Percentiles rank a stretch among this genome's conserved stretches.
These are phyloP conservation scores for Cotesia vestalis DNA, from an alignment of 1,140 invertebrate genomes.

Conservation along the genomic window DNA sequence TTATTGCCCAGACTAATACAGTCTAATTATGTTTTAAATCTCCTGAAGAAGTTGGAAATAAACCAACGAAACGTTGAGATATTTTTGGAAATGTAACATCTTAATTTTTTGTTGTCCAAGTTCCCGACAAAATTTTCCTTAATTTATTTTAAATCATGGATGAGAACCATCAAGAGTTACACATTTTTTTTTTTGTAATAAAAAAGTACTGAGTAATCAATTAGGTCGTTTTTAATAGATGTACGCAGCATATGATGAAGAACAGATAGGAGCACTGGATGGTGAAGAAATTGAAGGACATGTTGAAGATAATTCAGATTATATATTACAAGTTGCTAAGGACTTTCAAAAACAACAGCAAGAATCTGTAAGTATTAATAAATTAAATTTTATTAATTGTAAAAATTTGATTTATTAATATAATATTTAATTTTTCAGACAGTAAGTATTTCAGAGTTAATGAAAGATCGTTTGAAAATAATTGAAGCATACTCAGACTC, in stretches of 20 bases:
- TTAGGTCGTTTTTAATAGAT: slow-evolving; percentile 67
- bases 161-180: too few relatives aligned
- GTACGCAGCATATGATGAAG: slow-evolving; percentile 88
- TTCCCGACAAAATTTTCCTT: too few relatives aligned
- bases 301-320: slow-evolving; percentile 73
- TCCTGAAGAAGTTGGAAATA: too few relatives aligned
- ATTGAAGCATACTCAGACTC: slow-evolving; percentile 48
- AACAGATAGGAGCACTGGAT: slow-evolving; percentile 88
- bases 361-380: slow-evolving; percentile 46
- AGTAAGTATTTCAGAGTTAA: slow-evolving; percentile 50
- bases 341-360: slow-evolving; percentile 67
- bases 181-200: neutral
- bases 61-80: too few relatives aligned
- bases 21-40: too few relatives aligned
- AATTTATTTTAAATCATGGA: too few relatives aligned
- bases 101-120: too few relatives aligned
- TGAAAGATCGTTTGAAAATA: slow-evolving; percentile 55
- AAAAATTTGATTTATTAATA: neutral
- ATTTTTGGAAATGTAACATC: too few relatives aligned
- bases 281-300: slow-evolving; percentile 89
- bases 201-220: slow-evolving; percentile 10
- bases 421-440: slow-evolving; percentile 42
- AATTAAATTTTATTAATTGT: too few relatives aligned
- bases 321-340: slow-evolving; percentile 70
- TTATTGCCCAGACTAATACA: too few relatives aligned